Evolutionary conservation across 1,140 invertebrate species (phyloP).

Genomic region (Potamilus streckersoni): DNA sequence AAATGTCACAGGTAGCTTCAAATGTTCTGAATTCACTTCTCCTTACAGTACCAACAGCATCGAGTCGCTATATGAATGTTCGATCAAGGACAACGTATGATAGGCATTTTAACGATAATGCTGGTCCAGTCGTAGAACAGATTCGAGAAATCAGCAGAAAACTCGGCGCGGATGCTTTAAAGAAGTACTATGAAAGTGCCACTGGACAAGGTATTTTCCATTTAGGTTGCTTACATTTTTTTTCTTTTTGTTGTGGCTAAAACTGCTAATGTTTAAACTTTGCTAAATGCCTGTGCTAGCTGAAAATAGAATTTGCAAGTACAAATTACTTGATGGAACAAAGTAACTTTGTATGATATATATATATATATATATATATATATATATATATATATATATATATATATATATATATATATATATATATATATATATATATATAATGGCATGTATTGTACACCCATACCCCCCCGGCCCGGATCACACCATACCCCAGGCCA

Average conservation of each 20-base stretch:
- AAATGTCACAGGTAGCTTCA: not conserved
- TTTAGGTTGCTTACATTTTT: too few relatives aligned
- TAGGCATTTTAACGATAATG: constrained; percentile 55
- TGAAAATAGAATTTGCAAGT: too few relatives aligned
- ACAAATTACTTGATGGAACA: too few relatives aligned
- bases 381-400: too few relatives aligned
- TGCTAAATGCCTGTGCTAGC: too few relatives aligned
- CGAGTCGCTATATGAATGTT: constrained; percentile 43
- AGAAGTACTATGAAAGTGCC: constrained; percentile 41
- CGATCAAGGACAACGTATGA: constrained; percentile 59
- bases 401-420: too few relatives aligned
- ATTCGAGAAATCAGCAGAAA: constrained; percentile 48
- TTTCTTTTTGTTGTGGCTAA: too few relatives aligned
- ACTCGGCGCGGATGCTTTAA: constrained; percentile 47
- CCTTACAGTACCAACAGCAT: constrained; percentile 56
- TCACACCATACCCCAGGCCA: not conserved
- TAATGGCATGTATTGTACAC: too few relatives aligned
- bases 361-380: too few relatives aligned
- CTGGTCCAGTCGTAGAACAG: constrained; percentile 40
- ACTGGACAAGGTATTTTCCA: constrained; percentile 34
- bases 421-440: too few relatives aligned
- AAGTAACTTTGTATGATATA: too few relatives aligned
- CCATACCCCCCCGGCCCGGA: not conserved
- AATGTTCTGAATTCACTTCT: not conserved
- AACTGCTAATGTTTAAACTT: too few relatives aligned